Evolutionary conservation across 2,797 vertebrate species (phyloP), one percentile per base, ranked within the genome.

Genomic region (Borostomias antarcticus): DNA sequence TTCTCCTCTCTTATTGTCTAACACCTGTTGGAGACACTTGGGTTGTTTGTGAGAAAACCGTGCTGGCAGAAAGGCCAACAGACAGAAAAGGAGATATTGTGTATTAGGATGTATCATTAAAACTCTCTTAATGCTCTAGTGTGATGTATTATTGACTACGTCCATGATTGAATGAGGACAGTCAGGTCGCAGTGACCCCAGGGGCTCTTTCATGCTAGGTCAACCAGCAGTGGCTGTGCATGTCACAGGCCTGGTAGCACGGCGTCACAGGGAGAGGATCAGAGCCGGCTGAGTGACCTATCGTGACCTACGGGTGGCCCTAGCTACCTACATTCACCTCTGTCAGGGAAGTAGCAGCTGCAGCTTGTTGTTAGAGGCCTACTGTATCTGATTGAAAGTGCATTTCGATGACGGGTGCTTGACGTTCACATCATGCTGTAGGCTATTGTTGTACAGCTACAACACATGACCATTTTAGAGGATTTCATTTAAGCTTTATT

Each of bases 21-120:
- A 51, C 68, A 62, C 58, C 61, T 68, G 72, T 37, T 67, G 58
- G 40, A 67, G 51, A 26, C 30, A n/a, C 53, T 40, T 35, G 57
- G 57, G 33, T 29, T 15, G 25, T 50, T 52, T 57, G 11, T 23
- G 21, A 58, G 57, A 32, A 37, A 58, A 40, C 19, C 0, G 7
- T 15, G 15, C 15, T 40, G 11, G 15, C 13, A 2, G 33, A 21
- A 9, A 58, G n/a, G 13, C 13, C 11, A 11, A 17, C 29, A 32
- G 40, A 29, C 4, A 47, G 43, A 48, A 9, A 19, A 9, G 28
- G 13, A 47, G 30, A 52, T 23, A 28, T 10, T 30, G 59, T 30
- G 21, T 23, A 21, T 59, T 33, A 26, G 43, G 13, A 45, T n/a
- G n/a, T n/a, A n/a, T n/a, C n/a, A n/a, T n/a, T n/a, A n/a, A 3